These are phyloP conservation scores for Bergia puertoricense DNA, from an alignment of 92 coral and sea anemone genomes.

Conservation along the genomic window DNA sequence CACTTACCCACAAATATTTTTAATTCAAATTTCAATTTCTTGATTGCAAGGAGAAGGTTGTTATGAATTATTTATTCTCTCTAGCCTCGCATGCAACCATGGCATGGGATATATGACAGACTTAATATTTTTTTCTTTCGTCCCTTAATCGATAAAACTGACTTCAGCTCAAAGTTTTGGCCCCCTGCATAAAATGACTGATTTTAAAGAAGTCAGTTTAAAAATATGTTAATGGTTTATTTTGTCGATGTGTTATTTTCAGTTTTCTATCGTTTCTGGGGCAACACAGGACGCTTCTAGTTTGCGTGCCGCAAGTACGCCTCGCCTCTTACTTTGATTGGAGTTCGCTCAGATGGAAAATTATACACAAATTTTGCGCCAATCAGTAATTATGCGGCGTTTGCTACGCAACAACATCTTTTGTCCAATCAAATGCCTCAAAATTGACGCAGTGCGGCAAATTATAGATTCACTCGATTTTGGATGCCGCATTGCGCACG, in stretches of 20 bases:
- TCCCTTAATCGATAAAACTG: neutral
- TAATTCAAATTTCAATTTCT: neutral
- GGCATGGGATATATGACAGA: neutral
- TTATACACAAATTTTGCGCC: neutral
- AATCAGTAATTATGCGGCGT: constrained; percentile 22
- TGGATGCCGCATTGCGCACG: neutral
- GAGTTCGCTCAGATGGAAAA: neutral
- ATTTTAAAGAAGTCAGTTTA: neutral
- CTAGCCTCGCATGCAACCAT: neutral
- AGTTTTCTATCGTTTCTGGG: constrained; percentile 31
- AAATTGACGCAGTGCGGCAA: constrained; percentile 42
- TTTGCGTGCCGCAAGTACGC: constrained; percentile 1
- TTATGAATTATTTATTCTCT: constrained; percentile 7
- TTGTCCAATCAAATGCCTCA: constrained; percentile 10
- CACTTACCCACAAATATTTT: constrained; percentile 1
- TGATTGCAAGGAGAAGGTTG: constrained; percentile 4
- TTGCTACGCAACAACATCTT: neutral
- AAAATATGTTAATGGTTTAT: neutral
- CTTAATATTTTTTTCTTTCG: neutral
- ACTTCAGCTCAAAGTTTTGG: neutral
- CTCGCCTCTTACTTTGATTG: neutral
- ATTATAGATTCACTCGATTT: neutral
- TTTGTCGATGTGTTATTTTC: neutral
- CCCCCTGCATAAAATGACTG: neutral
- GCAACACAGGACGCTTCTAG: constrained; percentile 30